Evolutionary conservation across 2,797 vertebrate genomes (phyloP).

Genomic region (Gila robusta): DNA sequence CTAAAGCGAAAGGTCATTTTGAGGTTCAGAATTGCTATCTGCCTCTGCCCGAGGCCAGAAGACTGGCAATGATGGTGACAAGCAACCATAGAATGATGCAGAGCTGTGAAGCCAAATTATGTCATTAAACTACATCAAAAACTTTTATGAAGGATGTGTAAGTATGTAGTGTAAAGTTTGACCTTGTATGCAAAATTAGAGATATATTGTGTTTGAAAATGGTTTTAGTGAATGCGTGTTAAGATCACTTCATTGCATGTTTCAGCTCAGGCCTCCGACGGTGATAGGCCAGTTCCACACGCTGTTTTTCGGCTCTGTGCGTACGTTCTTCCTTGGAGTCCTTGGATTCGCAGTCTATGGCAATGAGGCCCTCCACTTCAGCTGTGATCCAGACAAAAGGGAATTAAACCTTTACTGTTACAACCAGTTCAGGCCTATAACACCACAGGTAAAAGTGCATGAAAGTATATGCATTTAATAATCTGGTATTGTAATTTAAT

Average conservation of each 20-base stretch:
- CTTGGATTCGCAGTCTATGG: slow-evolving; percentile 89
- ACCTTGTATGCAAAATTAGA: background rate
- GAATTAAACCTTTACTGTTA: slow-evolving; percentile 91
- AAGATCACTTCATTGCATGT: slow-evolving; percentile 57
- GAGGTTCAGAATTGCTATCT: slow-evolving; percentile 54
- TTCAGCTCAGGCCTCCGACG: slow-evolving; percentile 87
- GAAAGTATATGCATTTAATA: background rate
- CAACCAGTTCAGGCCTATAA: slow-evolving; percentile 90
- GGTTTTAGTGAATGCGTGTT: background rate
- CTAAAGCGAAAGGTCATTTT: slow-evolving; percentile 71
- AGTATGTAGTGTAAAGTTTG: slow-evolving; percentile 69
- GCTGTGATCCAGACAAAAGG: slow-evolving; percentile 87
- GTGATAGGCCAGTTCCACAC: slow-evolving; percentile 91
- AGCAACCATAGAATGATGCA: slow-evolving; percentile 63
- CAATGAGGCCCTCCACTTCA: slow-evolving; percentile 91
- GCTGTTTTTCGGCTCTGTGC: slow-evolving; percentile 90
- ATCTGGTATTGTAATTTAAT: background rate
- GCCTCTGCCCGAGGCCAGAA: slow-evolving; percentile 67
- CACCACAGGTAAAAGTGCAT: slow-evolving; percentile 82
- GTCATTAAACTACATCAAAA: slow-evolving; percentile 90
- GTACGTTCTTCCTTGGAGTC: slow-evolving; percentile 89
- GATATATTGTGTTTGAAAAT: background rate
- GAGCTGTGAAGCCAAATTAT: slow-evolving; percentile 71
- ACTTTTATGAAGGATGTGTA: slow-evolving; percentile 91
- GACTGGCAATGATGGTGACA: slow-evolving; percentile 72